phyloP scores from a whole-genome alignment of 2,113 vertebrate genomes.

The Callospermophilus lateralis region DNA sequence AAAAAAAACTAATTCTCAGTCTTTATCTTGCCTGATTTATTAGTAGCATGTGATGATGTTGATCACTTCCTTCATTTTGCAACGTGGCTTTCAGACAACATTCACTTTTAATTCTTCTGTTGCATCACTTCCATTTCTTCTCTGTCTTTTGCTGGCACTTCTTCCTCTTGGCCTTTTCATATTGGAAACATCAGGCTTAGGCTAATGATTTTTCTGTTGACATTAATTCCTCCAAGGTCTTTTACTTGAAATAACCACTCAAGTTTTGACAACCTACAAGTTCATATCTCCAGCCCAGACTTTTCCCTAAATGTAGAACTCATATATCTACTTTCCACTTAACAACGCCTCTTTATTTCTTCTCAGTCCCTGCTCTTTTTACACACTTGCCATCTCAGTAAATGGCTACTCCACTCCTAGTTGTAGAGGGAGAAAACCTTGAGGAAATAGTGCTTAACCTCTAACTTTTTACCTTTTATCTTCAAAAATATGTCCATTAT shows the following conservation, averaged over 20 bases:
- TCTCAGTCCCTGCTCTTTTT: not conserved
- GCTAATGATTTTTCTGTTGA: not conserved
- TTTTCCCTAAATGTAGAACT: not conserved
- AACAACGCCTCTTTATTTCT: not conserved
- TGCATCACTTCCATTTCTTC: not conserved
- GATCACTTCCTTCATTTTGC: not conserved
- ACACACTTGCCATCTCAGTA: not conserved
- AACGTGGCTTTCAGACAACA: not conserved
- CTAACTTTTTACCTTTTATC: not conserved
- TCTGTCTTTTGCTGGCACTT: not conserved
- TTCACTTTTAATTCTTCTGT: not conserved
- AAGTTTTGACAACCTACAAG: not conserved
- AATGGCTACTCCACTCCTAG: not conserved
- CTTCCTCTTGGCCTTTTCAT: not conserved
- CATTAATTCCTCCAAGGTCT: not conserved
- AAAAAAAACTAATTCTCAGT: not conserved
- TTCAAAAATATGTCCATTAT: not conserved
- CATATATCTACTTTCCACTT: not conserved
- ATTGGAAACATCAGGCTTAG: not conserved
- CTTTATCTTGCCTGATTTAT: not conserved
- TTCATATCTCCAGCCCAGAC: not conserved
- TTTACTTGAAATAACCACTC: conserved; percentile 8
- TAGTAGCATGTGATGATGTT: not conserved
- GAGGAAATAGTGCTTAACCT: not conserved
- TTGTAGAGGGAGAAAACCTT: not conserved